Percentiles rank a stretch among this genome's conserved stretches.
phyloP scores from a whole-genome alignment of 1,140 invertebrate genomes.

The Centruroides sculpturatus region DNA sequence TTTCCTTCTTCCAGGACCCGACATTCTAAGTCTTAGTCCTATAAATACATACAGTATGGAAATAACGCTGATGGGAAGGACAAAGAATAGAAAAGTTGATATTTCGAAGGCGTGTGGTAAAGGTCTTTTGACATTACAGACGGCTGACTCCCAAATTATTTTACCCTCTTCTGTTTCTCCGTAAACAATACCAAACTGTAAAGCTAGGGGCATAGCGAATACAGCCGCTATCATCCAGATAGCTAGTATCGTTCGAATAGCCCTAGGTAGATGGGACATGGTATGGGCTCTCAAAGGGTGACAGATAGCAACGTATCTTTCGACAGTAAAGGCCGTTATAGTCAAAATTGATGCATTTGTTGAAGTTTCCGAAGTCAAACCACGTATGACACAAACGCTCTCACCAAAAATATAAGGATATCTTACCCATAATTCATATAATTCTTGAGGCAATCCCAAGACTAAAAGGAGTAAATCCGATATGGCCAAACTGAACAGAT shows the following conservation, averaged over 20 bases:
- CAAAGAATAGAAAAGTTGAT: constrained; percentile 68
- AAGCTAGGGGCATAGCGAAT: constrained; percentile 35
- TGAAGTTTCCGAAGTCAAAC: constrained; percentile 71
- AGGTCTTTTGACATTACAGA: constrained; percentile 9
- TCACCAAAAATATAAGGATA: constrained; percentile 80
- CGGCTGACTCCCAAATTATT: background rate
- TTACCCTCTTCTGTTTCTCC: background rate
- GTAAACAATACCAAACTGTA: constrained; percentile 15
- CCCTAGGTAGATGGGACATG: constrained; percentile 29
- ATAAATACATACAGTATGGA: constrained; percentile 67
- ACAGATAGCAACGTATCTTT: constrained; percentile 86
- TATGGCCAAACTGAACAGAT: constrained; percentile 80
- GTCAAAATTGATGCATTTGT: constrained; percentile 85
- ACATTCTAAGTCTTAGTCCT: constrained; percentile 51
- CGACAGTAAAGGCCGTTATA: constrained; percentile 84
- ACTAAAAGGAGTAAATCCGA: constrained; percentile 75
- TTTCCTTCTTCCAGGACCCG: constrained; percentile 21
- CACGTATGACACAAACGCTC: constrained; percentile 65
- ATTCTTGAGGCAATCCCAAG: constrained; percentile 57
- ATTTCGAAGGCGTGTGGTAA: constrained; percentile 57
- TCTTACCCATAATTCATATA: constrained; percentile 59
- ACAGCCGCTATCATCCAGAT: constrained; percentile 28
- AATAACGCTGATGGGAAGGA: constrained; percentile 68
- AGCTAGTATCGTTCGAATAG: constrained; percentile 29
- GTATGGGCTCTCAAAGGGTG: constrained; percentile 56